These are phyloP conservation scores for Propithecus coquereli DNA, from an alignment of 2,113 vertebrate genomes.

Conservation along the genomic window DNA sequence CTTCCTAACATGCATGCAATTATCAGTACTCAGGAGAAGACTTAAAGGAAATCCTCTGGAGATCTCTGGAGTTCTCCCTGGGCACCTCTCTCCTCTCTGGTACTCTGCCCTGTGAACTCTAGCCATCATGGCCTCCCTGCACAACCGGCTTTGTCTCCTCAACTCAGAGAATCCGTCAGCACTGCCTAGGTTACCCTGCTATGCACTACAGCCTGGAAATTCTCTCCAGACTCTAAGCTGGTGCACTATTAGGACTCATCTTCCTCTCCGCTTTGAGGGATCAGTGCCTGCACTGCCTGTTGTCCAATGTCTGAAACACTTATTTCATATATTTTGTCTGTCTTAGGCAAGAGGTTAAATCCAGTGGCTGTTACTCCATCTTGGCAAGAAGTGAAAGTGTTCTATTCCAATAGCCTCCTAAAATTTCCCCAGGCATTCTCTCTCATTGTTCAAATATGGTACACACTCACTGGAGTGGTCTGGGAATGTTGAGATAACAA, in stretches of 20 bases:
- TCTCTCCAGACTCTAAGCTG: neutral
- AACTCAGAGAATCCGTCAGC: neutral
- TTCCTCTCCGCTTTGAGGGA: neutral
- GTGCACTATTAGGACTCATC: neutral
- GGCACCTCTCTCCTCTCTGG: neutral
- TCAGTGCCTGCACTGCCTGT: neutral
- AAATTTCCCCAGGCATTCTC: neutral
- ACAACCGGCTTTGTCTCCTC: neutral
- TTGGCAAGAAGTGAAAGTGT: neutral
- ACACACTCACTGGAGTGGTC: neutral
- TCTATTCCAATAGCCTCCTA: neutral
- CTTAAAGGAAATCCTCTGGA: neutral
- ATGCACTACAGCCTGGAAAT: neutral
- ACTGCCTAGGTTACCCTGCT: neutral
- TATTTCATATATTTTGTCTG: neutral
- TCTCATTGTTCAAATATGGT: neutral
- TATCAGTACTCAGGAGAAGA: neutral
- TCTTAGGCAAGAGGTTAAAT: constrained; percentile 26
- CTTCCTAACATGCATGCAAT: neutral
- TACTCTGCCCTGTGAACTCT: neutral
- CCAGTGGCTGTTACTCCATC: neutral
- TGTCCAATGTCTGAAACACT: neutral
- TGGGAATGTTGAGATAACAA: neutral
- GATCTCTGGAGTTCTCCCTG: neutral
- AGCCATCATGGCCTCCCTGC: neutral